Percentiles rank a stretch among this genome's conserved stretches.
These are phyloP conservation scores for Phocoena phocoena DNA, from an alignment of 2,113 vertebrate species.

Conservation along the genomic window DNA sequence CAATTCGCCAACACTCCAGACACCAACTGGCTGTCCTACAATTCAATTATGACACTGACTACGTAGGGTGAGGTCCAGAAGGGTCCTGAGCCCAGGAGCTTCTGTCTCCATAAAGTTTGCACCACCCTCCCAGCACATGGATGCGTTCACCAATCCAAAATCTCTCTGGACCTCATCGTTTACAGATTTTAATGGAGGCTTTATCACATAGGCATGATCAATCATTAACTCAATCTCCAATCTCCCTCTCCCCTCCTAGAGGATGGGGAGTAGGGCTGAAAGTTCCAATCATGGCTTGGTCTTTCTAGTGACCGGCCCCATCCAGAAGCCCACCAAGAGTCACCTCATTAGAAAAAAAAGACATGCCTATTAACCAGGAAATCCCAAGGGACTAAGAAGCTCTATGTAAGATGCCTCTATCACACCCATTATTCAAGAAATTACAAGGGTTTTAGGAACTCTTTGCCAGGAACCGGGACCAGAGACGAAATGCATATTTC, in stretches of 20 bases:
- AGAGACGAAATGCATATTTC: neutral
- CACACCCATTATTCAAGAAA: too few species aligned
- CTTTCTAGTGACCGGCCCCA: neutral
- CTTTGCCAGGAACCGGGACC: too few species aligned
- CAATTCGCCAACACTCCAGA: neutral
- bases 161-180: neutral
- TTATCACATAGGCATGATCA: neutral
- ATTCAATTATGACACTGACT: neutral
- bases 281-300: neutral
- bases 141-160: neutral
- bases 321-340: neutral
- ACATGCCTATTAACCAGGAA: neutral
- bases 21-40: neutral
- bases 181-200: neutral
- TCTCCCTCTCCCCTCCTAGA: neutral
- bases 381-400: neutral
- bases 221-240: neutral
- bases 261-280: neutral
- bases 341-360: neutral
- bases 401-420: neutral
- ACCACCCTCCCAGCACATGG: neutral
- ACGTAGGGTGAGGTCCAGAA: neutral
- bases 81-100: neutral
- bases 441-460: too few species aligned
- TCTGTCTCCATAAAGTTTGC: neutral